Evolutionary conservation across 2,797 vertebrate species (phyloP), one percentile per base, ranked within the genome.

Genomic region (Bradypodion pumilum): DNA sequence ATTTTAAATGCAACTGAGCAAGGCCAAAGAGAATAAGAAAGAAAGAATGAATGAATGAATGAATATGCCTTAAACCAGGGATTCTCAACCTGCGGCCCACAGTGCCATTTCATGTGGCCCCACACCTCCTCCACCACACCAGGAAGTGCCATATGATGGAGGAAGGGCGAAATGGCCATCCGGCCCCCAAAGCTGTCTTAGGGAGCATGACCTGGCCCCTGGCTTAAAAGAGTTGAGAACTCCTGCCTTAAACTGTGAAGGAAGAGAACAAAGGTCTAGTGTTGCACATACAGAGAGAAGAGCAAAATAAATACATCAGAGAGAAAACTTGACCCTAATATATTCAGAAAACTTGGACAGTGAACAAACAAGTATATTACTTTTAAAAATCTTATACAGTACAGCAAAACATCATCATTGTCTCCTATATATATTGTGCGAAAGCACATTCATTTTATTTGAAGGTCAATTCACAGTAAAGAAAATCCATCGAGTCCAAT

Each of bases 251-350:
- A 87, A 86, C 73, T 82, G 70, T 83, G 66, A 85, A 77, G 73
- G 25, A 59, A 69, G 85, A 80, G 83, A 91, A 95, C 91, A 94
- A 95, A 94, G 66, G 21, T 78, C 69, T 86, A 94, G 88, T 91
- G 88, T 88, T 76, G 89, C 80, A 90, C 87, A 86, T 81, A 52
- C 84, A 90, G 75, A 29, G 46, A 91, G 86, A 93, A 85, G 82
- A 89, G 83, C 86, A 79, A 92, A 92, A 89, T 83, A 93, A 90
- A 82, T 75, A 76, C 85, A 78, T 87, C 91, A 89, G 86, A 89
- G 93, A 93, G 87, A 87, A 89, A 93, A 90, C 83, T 74, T 0
- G 19, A 74, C 88, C 44, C 37, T 80, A 37, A 13, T 79, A 78
- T 32, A 89, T 82, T 72, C 46, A 88, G 80, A 89, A 86, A 88